Percentiles rank a stretch among this genome's conserved stretches.
These are phyloP conservation scores for Leptodactylus fuscus DNA, from an alignment of 2,113 vertebrate genomes.

Conservation along the genomic window DNA sequence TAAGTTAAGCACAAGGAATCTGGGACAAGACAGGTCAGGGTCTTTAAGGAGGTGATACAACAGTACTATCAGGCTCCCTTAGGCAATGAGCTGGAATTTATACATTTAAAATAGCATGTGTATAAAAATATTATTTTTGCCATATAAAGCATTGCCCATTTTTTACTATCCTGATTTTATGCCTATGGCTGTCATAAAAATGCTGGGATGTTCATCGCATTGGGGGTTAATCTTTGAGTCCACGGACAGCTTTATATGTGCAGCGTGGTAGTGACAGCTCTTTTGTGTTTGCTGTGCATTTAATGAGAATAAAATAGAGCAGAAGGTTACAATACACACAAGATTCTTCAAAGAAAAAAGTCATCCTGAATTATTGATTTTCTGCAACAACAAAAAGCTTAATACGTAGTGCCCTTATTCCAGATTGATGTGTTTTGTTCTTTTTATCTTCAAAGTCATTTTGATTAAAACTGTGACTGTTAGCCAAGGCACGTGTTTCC, in stretches of 20 bases:
- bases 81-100: no score
- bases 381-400: constrained; percentile 23
- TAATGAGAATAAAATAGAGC: not conserved
- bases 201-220: not conserved
- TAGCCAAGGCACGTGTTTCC: not conserved
- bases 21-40: no score
- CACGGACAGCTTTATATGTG: not conserved
- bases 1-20: no score
- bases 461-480: constrained; percentile 17
- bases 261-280: not conserved
- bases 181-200: no score
- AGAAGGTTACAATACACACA: constrained; percentile 3
- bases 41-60: no score
- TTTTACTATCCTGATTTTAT: no score
- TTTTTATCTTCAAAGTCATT: constrained; percentile 32
- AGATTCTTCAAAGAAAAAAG: constrained; percentile 19
- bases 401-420: not conserved
- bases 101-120: no score
- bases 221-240: not conserved
- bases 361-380: constrained; percentile 27
- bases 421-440: constrained; percentile 11
- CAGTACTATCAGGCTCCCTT: no score
- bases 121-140: no score
- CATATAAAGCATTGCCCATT: no score
- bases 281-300: not conserved